Percentiles rank a stretch among this genome's conserved stretches.
These are phyloP conservation scores for Ataeniobius toweri DNA, from an alignment of 2,797 vertebrate species.

Conservation along the genomic window DNA sequence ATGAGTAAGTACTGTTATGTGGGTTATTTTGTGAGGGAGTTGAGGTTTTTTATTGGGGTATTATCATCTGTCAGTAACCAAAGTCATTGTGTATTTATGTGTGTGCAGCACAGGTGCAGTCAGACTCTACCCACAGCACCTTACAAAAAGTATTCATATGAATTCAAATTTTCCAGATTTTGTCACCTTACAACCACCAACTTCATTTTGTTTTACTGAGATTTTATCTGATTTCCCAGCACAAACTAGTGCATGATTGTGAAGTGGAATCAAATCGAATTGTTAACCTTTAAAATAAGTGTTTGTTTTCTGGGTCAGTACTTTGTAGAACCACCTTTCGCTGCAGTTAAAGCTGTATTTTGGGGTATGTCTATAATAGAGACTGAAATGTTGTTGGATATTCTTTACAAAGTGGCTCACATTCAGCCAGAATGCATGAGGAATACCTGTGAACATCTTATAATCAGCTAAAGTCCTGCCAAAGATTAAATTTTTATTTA, in stretches of 20 bases:
- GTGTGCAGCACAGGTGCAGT: constrained; percentile 17
- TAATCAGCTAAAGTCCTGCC: no score
- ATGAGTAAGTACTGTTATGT: neutral
- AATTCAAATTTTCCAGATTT: neutral
- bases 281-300: neutral
- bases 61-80: neutral
- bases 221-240: neutral
- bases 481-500: neutral
- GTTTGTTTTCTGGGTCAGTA: neutral
- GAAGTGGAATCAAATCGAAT: neutral
- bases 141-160: neutral
- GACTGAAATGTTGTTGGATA: neutral
- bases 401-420: neutral
- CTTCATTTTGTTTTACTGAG: neutral
- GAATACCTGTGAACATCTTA: neutral
- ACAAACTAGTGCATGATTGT: neutral
- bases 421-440: neutral
- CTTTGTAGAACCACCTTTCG: neutral
- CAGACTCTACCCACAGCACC: neutral
- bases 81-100: neutral
- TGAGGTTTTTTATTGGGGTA: neutral
- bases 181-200: neutral
- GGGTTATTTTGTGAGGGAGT: neutral
- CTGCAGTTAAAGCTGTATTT: neutral
- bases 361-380: neutral